Evolutionary conservation across 2,113 vertebrate genomes (phyloP), one percentile per base, ranked within the genome.

Genomic region (Etheostoma cragini): DNA sequence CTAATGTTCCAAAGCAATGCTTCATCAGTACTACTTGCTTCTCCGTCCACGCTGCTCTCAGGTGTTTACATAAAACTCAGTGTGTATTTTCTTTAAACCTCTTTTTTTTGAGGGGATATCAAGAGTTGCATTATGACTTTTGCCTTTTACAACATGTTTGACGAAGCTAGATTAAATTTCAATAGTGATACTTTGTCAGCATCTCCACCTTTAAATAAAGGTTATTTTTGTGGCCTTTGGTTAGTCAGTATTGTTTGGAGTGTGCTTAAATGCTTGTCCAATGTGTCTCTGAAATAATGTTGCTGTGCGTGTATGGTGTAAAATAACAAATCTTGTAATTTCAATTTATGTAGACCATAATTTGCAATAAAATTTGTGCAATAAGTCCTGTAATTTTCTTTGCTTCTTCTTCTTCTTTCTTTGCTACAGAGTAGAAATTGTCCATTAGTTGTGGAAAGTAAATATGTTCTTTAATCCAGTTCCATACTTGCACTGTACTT

Each of bases 271-370:
- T 12, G 62, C 21, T 62, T 3, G 11, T 50, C 70, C 75, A 22
- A 10, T 42, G 47, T 72, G 47, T 72, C 68, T 61, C 14, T 69
- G 52, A 74, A 35, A 56, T 56, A 21, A 63, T 54, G 11, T 83
- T 88, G 72, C 81, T 67, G 70, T 85, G 84, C 75, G 50, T 84
- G 56, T 72, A 82, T 45, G 33, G 19, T 83, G 57, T 21, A 79
- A 26, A 57, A 80, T 47, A 84, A 66, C 0, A 0, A 57, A 67
- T 73, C 6, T 35, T 78, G 13, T 76, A 84, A 69, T 73, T 76
- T 88, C 33, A 80, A 5, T 14, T 19, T 6, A 58, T 70, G 7
- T 66, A 49, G 72, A 81, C 15, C n/a, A 80, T 24, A 21, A 52
- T 77, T 78, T 79, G 42, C 77, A 80, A 80, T 83, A 64, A 68